Evolutionary conservation across 2,888 invertebrate genomes (phyloP), one percentile per base, ranked within the genome.

Genomic region (Eupithecia subumbrata): DNA sequence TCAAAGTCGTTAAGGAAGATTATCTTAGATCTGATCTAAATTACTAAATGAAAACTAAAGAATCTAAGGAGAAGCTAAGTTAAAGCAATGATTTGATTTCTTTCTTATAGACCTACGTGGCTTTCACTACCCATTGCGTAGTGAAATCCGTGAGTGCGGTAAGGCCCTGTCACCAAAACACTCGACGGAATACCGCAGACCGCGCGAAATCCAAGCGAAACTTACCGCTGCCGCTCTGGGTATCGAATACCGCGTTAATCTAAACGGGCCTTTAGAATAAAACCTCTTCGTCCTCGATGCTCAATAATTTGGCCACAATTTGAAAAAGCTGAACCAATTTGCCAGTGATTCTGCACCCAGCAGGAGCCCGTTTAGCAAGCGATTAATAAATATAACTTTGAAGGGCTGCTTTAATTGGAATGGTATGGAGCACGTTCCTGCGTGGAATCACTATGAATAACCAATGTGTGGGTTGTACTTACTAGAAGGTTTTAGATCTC

Each of bases 381-480:
- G 64, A 64, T 34, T 64, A 64, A 64, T 64, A 64, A 64, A 64
- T 64, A 64, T 64, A 64, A 64, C 3, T 64, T 18, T 34, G 34
- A 34, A 34, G 4, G 30, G 64, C 18, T 45, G 14, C 22, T 45
- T 30, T 70, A 81, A 79, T 74, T 76, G 45, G 77, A 79, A 74
- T 73, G 25, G 75, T 68, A 71, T 74, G 11, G 82, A 78, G 80
- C 80, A 80, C 81, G 80, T 81, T 80, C 81, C 79, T 79, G 60
- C 80, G 37, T 40, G 30, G 79, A 84, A 82, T 79, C 73, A 76
- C 84, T 84, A 86, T 88, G 86, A 88, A 87, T 88, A 86, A 78
- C 83, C 81, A 83, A 83, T 83, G 79, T 75, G 80, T 79, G 77
- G 34, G 60, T 60, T 25, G 25, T 25, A 64, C 5, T 8, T 25